Percentiles rank a stretch among this genome's conserved stretches.
These are phyloP conservation scores for Lamellibrachia luymesi DNA, from an alignment of 1,140 invertebrate genomes.

Conservation along the genomic window DNA sequence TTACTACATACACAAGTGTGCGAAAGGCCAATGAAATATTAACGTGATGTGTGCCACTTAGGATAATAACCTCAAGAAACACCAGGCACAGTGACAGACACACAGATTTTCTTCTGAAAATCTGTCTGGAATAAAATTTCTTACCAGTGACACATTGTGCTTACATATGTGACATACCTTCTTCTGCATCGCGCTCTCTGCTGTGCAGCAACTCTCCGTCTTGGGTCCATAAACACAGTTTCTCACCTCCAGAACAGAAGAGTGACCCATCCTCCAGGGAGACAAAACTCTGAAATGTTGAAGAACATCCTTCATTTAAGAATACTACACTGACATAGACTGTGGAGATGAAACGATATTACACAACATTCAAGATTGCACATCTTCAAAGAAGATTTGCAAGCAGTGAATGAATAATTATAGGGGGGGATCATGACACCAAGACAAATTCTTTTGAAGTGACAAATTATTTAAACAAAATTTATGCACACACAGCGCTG, in stretches of 20 bases:
- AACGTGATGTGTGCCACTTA: no score
- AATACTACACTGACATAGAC: background rate
- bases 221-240: constrained; percentile 36
- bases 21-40: no score
- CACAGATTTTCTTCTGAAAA: no score
- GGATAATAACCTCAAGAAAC: no score
- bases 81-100: no score
- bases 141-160: no score
- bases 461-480: background rate
- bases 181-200: constrained; percentile 33
- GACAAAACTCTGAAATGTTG: constrained; percentile 32
- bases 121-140: no score
- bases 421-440: no score
- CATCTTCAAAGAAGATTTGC: no score
- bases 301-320: background rate
- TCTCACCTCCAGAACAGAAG: constrained; percentile 40
- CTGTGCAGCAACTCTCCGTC: background rate
- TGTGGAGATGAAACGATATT: background rate
- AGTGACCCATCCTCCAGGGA: constrained; percentile 21
- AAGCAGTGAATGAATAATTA: no score
- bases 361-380: background rate
- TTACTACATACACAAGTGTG: no score
- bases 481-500: background rate
- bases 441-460: background rate
- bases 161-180: constrained; percentile 30